Evolutionary conservation across 1,140 invertebrate genomes (phyloP), one percentile per base, ranked within the genome.

Genomic region (Proales similis): DNA sequence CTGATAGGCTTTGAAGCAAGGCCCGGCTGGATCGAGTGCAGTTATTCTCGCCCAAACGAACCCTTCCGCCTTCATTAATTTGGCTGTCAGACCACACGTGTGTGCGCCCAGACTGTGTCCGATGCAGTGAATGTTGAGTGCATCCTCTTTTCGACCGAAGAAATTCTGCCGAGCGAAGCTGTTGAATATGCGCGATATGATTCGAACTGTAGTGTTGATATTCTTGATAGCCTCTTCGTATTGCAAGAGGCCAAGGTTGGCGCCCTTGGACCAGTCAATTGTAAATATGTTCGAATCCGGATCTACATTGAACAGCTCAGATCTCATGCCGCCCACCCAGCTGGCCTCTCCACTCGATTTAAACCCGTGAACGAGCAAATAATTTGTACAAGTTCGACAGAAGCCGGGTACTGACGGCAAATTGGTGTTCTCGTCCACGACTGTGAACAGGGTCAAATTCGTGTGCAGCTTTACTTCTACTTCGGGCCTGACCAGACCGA

Each of bases 11-110:
- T 90, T 87, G 67, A 87, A 86, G 11, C 83, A 79, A 0, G 86
- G 88, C 11, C 82, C 73, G 1, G 86, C 86, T 1, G 86, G 86
- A 77, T 88, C 85, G 32, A 87, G 72, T 51, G 88, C 87, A 85
- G 67, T 63, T 22, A 69, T 65, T 33, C 61, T n/a, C 24, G 26
- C 29, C n/a, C 38, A 27, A n/a, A 53, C 3, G 5, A 19, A 12
- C 7, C 29, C 2, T 17, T 61, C 26, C 19, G 24, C 7, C 14
- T 63, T 47, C n/a, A 38, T 38, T 5, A 24, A 30, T n/a, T 63
- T 63, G 6, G 42, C 32, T 12, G 30, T 22, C 6, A 24, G 42
- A 36, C 45, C 61, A 32, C 61, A 63, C 19, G 32, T 63, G 29
- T 63, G 61, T 9, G 61, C 61, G 12, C 61, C 61, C 4, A 63